These are phyloP conservation scores for Camelus dromedarius DNA, from an alignment of 2,113 vertebrate genomes.

Conservation along the genomic window DNA sequence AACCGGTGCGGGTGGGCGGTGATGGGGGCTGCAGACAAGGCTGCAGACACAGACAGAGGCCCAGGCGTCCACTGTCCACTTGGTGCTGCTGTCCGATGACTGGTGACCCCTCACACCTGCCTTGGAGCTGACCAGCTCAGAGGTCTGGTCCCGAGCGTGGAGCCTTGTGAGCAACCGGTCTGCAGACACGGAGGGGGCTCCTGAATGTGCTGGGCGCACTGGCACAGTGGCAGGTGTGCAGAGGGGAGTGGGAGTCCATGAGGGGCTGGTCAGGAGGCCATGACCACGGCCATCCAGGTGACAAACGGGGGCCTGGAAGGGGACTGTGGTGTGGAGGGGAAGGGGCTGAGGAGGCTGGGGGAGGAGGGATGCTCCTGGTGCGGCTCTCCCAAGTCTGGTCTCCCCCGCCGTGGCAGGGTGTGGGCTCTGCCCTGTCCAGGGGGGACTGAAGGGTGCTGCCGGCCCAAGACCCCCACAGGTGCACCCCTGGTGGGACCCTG, in stretches of 20 bases:
- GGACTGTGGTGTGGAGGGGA: neutral
- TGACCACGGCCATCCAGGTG: neutral
- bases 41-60: neutral
- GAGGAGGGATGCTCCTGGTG: no score
- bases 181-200: accelerated
- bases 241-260: accelerated
- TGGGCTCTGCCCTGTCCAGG: neutral
- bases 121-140: neutral
- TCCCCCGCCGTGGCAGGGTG: neutral
- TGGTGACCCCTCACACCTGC: no score
- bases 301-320: neutral
- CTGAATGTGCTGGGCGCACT: neutral
- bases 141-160: neutral
- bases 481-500: neutral
- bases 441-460: neutral
- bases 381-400: no score
- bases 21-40: neutral
- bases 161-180: neutral
- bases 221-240: accelerated
- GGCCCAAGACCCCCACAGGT: neutral
- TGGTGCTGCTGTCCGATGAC: accelerated
- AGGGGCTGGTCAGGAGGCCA: neutral
- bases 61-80: accelerated
- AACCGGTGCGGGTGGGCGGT: accelerated
- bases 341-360: neutral